phyloP scores from a whole-genome alignment of 1,140 invertebrate genomes.

The Eumaeus atala region DNA sequence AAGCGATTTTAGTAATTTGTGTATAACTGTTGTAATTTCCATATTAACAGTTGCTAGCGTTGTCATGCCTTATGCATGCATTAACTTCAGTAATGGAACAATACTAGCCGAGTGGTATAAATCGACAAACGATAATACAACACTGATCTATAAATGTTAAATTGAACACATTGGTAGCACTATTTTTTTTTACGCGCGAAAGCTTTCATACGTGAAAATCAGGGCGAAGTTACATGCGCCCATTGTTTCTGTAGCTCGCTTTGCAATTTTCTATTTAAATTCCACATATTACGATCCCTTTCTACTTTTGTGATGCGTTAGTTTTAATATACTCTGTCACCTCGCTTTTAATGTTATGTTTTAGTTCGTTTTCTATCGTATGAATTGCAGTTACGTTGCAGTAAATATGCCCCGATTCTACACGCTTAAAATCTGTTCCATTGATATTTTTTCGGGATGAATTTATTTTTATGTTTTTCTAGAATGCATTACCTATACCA shows the following conservation, averaged over 20 bases:
- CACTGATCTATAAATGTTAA: conserved; percentile 15
- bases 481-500: too few relatives aligned
- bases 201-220: conserved; percentile 27
- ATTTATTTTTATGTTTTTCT: too few relatives aligned
- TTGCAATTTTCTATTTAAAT: conserved; percentile 40
- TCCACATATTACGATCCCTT: conserved; percentile 28
- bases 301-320: conserved; percentile 23
- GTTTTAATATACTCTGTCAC: conserved; percentile 29
- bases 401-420: too few relatives aligned
- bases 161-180: conserved; percentile 18
- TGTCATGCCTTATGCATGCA: too few relatives aligned
- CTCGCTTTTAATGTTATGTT: conserved; percentile 17
- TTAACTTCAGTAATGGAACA: too few relatives aligned
- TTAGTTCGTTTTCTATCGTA: not conserved
- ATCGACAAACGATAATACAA: conserved; percentile 4
- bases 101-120: too few relatives aligned
- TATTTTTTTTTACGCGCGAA: conserved; percentile 21
- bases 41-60: too few relatives aligned
- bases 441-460: too few relatives aligned
- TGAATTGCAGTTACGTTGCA: too few relatives aligned
- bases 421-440: too few relatives aligned
- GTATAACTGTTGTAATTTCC: too few relatives aligned
- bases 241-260: conserved; percentile 32
- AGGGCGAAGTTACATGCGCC: conserved; percentile 19
- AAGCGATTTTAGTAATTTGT: too few relatives aligned